Evolutionary conservation across 2,797 vertebrate genomes (phyloP), one percentile per base, ranked within the genome.

Genomic region (Buphagus erythrorhynchus): DNA sequence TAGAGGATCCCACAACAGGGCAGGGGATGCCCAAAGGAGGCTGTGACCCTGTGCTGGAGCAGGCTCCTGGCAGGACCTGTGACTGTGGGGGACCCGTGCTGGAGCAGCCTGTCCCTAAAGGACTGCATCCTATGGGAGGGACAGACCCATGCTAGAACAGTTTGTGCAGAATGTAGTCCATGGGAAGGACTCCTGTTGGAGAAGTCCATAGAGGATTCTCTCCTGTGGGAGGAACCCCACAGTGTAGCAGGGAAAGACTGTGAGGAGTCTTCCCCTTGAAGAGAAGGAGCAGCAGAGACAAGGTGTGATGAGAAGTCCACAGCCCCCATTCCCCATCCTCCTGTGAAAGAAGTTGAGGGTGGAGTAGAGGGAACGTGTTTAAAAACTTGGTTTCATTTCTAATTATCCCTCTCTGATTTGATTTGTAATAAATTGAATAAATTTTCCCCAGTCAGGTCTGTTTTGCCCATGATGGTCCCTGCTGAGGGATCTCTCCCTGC

Each of bases 281-380:
- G 46, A 76, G 26, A 36, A 62, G 36, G 29, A 93, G 26, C 4
- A 7, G 17, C 81, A 67, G 71, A 62, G 40, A 16, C 13, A 43
- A 5, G 0, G 0, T 22, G 19, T 42, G 33, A n/a, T 26, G 48
- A 57, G 46, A 13, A 1, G 2, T 42, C 38, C 31, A 13, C 33
- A 77, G 10, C 16, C 15, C 6, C 24, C 33, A 8, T 46, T 74
- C 19, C 38, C 17, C 1, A 5, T 33, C 22, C 26, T 14, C 29
- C 12, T 69, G 33, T 31, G 35, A 52, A 19, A 42, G 31, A 33
- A 57, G 20, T 6, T 62, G 26, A 52, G 14, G 20, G 20, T 57
- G 26, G 4, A 40, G 20, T 24, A 33, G 24, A n/a, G 26, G 24
- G 17, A 62, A 68, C 10, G 4, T 51, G 6, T 62, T 61, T 45